Base-by-base conservation (phyloP, 2,888 invertebrate species). In the Blastobasis adustella region DNA sequence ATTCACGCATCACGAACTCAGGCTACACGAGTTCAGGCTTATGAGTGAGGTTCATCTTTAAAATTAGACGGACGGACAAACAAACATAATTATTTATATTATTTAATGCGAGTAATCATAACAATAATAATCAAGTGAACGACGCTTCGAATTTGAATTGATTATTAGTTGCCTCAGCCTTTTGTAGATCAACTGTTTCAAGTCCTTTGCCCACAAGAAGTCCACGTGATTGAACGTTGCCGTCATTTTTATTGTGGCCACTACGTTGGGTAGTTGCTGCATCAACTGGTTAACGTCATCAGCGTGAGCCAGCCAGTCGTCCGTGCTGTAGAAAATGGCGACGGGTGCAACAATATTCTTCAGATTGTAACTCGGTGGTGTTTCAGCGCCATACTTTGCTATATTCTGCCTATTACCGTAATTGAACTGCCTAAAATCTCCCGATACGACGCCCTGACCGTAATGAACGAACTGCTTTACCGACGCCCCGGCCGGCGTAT, bases 401-500 rank as follows among this genome's bases (percentile, higher is more conserved):
- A 60, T 53, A 62, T 85, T 84, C 39, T 53, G 66, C 46, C 55
- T 45, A 6, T 50, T 10, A 37, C 83, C 83, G 55, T 76, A 76
- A 58, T 84, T 76, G 60, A 69, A 84, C 53, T 78, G 69, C 58
- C 76, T 76, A 54, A 86, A 85, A 37, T 68, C 61, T 54, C 73
- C 76, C 49, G 66, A 75, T 6, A 57, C 49, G 51, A 80, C 78
- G 44, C 70, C 69, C 70, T 84, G 83, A 49, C 82, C 64, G 54
- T 70, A 84, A 62, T 85, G 85, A 23, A 76, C 58, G 50, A 83
- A 72, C 0, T 75, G 72, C 55, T 78, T 80, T 0, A 69, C 63
- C n/a, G 84, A 80, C 0, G 77, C 63, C 1, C 84, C 83, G 9
- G 80, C 73, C 4, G 83, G 81, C 47, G 79, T 72, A 54, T 86